phyloP scores from a whole-genome alignment of 2,888 invertebrate species.

The Tetragnatha montana region DNA sequence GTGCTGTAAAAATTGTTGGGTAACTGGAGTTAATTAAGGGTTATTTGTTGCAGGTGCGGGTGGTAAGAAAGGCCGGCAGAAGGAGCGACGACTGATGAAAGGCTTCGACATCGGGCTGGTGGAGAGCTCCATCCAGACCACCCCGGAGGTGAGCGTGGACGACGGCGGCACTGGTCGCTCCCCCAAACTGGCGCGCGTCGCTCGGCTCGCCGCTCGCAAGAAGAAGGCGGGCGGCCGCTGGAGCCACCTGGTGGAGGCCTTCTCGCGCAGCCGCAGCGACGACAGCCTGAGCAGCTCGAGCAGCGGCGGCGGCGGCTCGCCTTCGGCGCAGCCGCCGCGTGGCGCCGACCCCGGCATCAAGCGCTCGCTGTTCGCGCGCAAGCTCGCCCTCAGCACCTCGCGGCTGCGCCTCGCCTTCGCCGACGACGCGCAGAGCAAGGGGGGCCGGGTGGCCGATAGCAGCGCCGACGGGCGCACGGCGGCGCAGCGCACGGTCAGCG shows the following conservation, averaged over 20 bases:
- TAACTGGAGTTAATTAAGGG: too few relatives aligned
- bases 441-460: conserved; percentile 30
- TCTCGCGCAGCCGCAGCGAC: conserved; percentile 68
- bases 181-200: conserved; percentile 74
- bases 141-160: conserved; percentile 70
- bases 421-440: conserved; percentile 40
- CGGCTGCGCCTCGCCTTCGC: conserved; percentile 62
- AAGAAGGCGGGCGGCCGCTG: conserved; percentile 71
- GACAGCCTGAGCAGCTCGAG: conserved; percentile 66
- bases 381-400: conserved; percentile 66
- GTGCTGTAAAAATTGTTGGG: too few relatives aligned
- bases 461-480: conserved; percentile 40
- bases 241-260: conserved; percentile 66
- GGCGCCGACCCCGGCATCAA: conserved; percentile 46
- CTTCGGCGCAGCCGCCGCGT: conserved; percentile 24
- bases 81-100: conserved; percentile 93
- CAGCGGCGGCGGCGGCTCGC: conserved; percentile 50
- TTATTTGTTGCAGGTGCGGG: conserved; percentile 82
- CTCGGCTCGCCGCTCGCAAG: conserved; percentile 74
- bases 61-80: conserved; percentile 94
- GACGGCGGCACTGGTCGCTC: conserved; percentile 74
- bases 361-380: conserved; percentile 61
- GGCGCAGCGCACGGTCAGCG: conserved; percentile 66
- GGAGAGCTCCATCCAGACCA: conserved; percentile 71
- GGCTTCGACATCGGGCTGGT: conserved; percentile 84